These are phyloP conservation scores for Zosterops hypoxanthus DNA, from an alignment of 2,113 vertebrate genomes.

Conservation along the genomic window DNA sequence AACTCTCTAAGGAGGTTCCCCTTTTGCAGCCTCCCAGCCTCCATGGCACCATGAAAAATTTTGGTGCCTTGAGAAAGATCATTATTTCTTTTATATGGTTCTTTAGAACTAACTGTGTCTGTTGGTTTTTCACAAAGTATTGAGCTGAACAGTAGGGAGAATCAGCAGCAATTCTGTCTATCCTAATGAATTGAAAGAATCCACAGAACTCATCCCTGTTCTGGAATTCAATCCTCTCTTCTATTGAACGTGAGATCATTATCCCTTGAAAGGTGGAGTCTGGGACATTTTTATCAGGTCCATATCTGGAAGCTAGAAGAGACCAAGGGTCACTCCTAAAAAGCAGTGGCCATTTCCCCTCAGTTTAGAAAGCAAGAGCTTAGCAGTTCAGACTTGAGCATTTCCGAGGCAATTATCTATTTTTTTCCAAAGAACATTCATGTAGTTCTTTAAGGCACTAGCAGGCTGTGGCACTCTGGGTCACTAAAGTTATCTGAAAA, in stretches of 20 bases:
- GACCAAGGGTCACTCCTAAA: neutral
- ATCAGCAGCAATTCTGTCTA: neutral
- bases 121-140: neutral
- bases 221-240: neutral
- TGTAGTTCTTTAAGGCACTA: neutral
- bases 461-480: fast-evolving
- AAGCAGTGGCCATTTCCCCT: neutral
- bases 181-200: neutral
- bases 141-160: neutral
- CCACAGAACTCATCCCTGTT: neutral
- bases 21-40: neutral
- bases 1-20: neutral
- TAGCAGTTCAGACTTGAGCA: neutral
- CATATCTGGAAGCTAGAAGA: neutral
- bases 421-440: neutral
- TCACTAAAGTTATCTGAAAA: neutral
- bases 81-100: neutral
- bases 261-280: fast-evolving
- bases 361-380: neutral
- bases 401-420: neutral
- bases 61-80: neutral
- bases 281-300: neutral
- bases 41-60: neutral
- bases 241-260: neutral
- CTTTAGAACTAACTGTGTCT: neutral